These are phyloP conservation scores for Phyllotreta cruciferae DNA, from an alignment of 2,888 invertebrate species.

Conservation along the genomic window DNA sequence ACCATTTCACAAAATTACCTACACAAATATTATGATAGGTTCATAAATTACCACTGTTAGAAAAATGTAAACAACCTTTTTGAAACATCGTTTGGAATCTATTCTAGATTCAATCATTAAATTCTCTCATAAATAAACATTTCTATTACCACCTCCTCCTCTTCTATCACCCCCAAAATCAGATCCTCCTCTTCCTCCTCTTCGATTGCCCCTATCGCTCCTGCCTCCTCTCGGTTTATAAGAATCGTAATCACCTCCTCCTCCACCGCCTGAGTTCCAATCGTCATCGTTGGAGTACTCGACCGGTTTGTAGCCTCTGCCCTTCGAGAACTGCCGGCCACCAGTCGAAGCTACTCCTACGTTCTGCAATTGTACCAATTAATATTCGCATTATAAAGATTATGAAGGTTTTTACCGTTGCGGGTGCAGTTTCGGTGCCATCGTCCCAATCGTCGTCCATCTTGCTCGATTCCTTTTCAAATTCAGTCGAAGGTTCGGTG, in stretches of 20 bases:
- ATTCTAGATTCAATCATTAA: background rate
- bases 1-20: no score
- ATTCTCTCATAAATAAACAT: background rate
- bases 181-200: constrained; percentile 32
- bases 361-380: constrained; percentile 18
- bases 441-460: constrained; percentile 39
- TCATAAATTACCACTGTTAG: no score
- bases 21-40: no score
- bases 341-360: constrained; percentile 59
- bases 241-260: constrained; percentile 36
- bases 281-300: constrained; percentile 32
- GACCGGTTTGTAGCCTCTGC: constrained; percentile 63
- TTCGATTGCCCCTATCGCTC: constrained; percentile 50
- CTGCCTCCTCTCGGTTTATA: constrained; percentile 54
- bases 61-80: background rate
- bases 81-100: background rate
- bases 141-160: constrained; percentile 20
- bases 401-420: constrained; percentile 25
- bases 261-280: constrained; percentile 33
- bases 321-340: constrained; percentile 63
- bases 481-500: no score
- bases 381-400: constrained; percentile 43
- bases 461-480: background rate
- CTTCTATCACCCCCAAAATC: constrained; percentile 24
- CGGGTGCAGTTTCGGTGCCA: constrained; percentile 3